Base-by-base conservation (phyloP, 2,113 vertebrate genomes). In the Notothenia rossii region DNA sequence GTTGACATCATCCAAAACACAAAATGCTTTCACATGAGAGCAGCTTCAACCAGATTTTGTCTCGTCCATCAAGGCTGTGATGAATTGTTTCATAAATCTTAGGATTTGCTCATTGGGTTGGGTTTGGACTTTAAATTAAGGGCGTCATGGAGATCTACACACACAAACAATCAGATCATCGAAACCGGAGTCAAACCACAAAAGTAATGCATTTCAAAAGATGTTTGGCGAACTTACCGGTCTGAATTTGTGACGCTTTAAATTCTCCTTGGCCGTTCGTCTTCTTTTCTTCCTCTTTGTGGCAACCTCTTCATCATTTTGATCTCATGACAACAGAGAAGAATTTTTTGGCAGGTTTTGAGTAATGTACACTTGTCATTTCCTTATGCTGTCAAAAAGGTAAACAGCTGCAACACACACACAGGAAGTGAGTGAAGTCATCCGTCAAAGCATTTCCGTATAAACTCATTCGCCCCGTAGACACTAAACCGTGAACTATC, bases 341-440 rank as follows among this genome's bases (percentile, higher is more conserved):
- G 49, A 43, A 46, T 25, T 1, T 0, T 4, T 78, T 58, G 5
- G 29, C 29, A 4, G 29, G 1, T 3, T 15, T 69, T 10, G 6
- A 10, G 7, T 9, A 51, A 14, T 12, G 9, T 53, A 3, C 9
- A 49, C 20, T 50, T 50, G 29, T 40, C 15, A 60, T 29, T 69
- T 46, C 22, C 53, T 71, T 0, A 18, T 58, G 22, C 17, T 11
- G 15, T 54, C n/a, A 64, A 1, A n/a, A 17, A 29, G 20, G 8
- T 22, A 65, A 2, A 36, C 15, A 17, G 22, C 40, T 49, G 14
- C 17, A 50, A 14, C 22, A 18, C 48, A 36, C 70, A 73, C 68
- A 88, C 9, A 94, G 93, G 91, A 95, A 93, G 86, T 89, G 68
- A 73, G 60, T 33, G 43, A 58, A 74, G 55, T 72, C 40, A 29